Conservation (phyloP, 2,113 vertebrate species). For the Candoia aspera region DNA sequence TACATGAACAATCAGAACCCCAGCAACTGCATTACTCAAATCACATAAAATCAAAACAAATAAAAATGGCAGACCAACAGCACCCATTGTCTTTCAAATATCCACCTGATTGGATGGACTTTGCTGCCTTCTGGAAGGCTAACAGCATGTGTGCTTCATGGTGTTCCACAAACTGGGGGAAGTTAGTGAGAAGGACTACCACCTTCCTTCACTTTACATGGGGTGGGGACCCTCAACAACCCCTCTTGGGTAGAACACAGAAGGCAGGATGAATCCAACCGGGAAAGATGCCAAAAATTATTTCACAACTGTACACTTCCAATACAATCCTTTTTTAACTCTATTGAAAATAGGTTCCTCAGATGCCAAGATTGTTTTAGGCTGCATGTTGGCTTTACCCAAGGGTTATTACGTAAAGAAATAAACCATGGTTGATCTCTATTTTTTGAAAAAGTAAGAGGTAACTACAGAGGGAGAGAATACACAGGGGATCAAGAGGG, state of each 20-base stretch:
- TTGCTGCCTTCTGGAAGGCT: too few relatives aligned
- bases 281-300: neutral
- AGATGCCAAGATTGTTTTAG: neutral
- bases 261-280: neutral
- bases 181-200: neutral
- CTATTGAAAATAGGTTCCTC: neutral
- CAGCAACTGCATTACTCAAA: too few relatives aligned
- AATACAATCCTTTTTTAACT: neutral
- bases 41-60: too few relatives aligned
- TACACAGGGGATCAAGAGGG: neutral
- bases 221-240: neutral
- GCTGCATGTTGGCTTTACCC: neutral
- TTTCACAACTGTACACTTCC: neutral
- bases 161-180: neutral
- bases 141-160: too few relatives aligned
- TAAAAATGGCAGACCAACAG: too few relatives aligned
- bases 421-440: neutral
- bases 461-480: neutral
- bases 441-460: neutral
- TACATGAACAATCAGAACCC: too few relatives aligned
- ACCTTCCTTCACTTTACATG: neutral
- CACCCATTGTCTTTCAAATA: too few relatives aligned
- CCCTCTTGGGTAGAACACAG: neutral
- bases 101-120: too few relatives aligned
- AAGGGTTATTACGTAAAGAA: neutral